Evolutionary conservation across 2,113 vertebrate species (phyloP), one percentile per base, ranked within the genome.

Genomic region (Chitala chitala): DNA sequence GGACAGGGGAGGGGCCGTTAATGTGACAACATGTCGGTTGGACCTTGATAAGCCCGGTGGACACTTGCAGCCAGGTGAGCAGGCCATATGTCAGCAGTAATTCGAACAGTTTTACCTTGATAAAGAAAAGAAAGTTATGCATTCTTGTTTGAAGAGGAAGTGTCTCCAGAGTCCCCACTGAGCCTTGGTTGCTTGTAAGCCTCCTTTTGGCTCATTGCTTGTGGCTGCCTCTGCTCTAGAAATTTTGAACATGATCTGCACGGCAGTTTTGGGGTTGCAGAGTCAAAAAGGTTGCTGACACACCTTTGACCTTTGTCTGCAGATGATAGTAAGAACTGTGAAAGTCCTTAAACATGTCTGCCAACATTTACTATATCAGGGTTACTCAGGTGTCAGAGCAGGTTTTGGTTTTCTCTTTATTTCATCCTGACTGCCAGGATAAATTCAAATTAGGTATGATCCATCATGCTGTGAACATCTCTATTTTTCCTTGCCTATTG

Each of bases 1-100:
- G 64, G 36, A 70, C 78, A 80, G 58, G 72, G 73, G 73, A 80
- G 81, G 74, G 54, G 76, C 77, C 71, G 69, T 76, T 63, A 38
- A n/a, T n/a, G n/a, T n/a, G 70, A 71, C 71, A 79, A 81, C 73
- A 65, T 79, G 78, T 79, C 76, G n/a, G n/a, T n/a, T n/a, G n/a
- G n/a, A n/a, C n/a, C n/a, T n/a, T n/a, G n/a, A n/a, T n/a, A n/a
- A n/a, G n/a, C n/a, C n/a, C n/a, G n/a, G n/a, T n/a, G n/a, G n/a
- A n/a, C n/a, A n/a, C n/a, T n/a, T n/a, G n/a, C n/a, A n/a, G n/a
- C n/a, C n/a, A n/a, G n/a, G n/a, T n/a, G n/a, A n/a, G n/a, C n/a
- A n/a, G n/a, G n/a, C n/a, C n/a, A n/a, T n/a, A n/a, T n/a, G n/a
- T n/a, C n/a, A n/a, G n/a, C n/a, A n/a, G n/a, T n/a, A n/a, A n/a